phyloP scores from a whole-genome alignment of 1,140 invertebrate genomes.

The Watersipora subatra region DNA sequence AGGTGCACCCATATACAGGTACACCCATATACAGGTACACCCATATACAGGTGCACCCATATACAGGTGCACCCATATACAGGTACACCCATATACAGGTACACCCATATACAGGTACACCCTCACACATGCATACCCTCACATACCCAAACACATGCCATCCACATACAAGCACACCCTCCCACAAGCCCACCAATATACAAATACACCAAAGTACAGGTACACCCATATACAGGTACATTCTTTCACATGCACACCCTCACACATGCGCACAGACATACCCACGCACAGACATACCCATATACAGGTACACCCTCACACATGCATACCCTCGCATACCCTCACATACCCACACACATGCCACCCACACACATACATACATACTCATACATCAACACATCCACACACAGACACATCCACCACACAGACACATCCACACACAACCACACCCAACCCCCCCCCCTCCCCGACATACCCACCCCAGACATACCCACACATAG shows the following conservation, averaged over 20 bases:
- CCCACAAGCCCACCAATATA: too few relatives aligned
- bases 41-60: too few relatives aligned
- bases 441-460: not conserved
- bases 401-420: not conserved
- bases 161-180: constrained; percentile 58
- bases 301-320: constrained; percentile 6
- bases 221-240: constrained; percentile 40
- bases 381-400: constrained; percentile 5
- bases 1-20: too few relatives aligned
- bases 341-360: constrained; percentile 5
- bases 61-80: too few relatives aligned
- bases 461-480: too few relatives aligned
- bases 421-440: not conserved
- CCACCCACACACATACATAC: constrained; percentile 4
- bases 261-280: not conserved
- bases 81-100: too few relatives aligned
- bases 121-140: constrained; percentile 20
- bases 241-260: constrained; percentile 14
- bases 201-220: too few relatives aligned
- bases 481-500: too few relatives aligned
- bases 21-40: too few relatives aligned
- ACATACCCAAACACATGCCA: constrained; percentile 52
- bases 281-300: not conserved
- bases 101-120: too few relatives aligned
- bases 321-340: constrained; percentile 4